phyloP scores from a whole-genome alignment of 2,797 vertebrate species.

The Tapera naevia region DNA sequence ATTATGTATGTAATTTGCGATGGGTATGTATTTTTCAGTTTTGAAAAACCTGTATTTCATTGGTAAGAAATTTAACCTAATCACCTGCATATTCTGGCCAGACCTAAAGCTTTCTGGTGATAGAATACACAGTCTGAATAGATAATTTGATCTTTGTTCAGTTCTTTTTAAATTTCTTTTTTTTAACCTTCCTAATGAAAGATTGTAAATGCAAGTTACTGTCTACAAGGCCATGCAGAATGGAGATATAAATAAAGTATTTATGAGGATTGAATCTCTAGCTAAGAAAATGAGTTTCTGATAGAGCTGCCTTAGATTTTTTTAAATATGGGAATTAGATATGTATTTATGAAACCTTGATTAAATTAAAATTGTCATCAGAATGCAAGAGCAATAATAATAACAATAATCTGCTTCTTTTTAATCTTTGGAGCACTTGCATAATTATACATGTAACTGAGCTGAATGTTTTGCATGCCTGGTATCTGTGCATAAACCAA shows the following conservation, averaged over 20 bases:
- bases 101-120: background rate
- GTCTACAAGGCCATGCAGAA: background rate
- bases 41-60: background rate
- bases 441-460: background rate
- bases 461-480: background rate
- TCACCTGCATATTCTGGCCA: background rate
- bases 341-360: background rate
- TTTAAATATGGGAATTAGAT: background rate
- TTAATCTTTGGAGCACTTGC: background rate
- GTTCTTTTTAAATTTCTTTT: fast-evolving
- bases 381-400: background rate
- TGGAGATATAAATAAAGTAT: background rate
- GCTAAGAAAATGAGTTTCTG: background rate
- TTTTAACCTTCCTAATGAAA: background rate
- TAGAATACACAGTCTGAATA: background rate
- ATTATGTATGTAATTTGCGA: background rate
- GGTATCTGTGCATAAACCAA: background rate
- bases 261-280: background rate
- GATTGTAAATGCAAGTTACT: background rate
- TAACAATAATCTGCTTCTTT: background rate
- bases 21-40: background rate
- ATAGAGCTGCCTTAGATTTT: background rate
- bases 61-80: background rate
- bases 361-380: background rate
- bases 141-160: background rate